Evolutionary conservation across 2,113 vertebrate genomes (phyloP), one percentile per base, ranked within the genome.

Genomic region (Orcinus orca): DNA sequence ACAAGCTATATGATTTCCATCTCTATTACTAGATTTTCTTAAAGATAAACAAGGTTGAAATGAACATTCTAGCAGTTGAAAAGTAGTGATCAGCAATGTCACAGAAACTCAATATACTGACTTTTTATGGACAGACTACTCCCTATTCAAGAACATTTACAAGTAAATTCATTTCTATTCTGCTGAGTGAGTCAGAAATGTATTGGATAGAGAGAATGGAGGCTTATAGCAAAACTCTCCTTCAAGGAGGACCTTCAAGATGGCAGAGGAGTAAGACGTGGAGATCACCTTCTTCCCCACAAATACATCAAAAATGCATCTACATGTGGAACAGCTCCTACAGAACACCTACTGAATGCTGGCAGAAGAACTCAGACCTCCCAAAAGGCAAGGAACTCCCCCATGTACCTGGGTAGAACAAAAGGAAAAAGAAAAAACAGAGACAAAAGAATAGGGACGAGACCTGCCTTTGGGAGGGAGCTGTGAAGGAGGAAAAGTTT

Each of bases 41-140:
- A 63, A 97, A 93, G 33, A 82, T 97, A 92, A 93, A 83, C 53
- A 97, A 55, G 38, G 84, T 93, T n/a, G 5, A 88, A 83, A 92
- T 95, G 20, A 88, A 44, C 20, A 63, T 92, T 93, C 63, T 55
- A 95, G 21, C 36, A 93, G 7, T 36, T 86, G 91, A 97, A 92
- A 96, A 95, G 36, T 70, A 50, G 7, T 90, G 4, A 95, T 96
- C 23, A n/a, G 12, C 55, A 38, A 63, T 90, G 89, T 58, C 53
- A 82, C 21, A 55, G 41, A 94, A 97, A 83, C 84, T 95, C 76
- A 97, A 95, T 84, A 67, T 5, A 15, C 12, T 88, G 85, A 62
- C 26, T 80, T 92, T 97, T 96, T 84, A 77, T 71, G 85, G 93
- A 74, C 70, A 88, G 18, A 50, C 15, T 73, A 63, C 20, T 91